Base-by-base conservation (phyloP, 2,797 vertebrate species). In the Acanthiza pusilla region DNA sequence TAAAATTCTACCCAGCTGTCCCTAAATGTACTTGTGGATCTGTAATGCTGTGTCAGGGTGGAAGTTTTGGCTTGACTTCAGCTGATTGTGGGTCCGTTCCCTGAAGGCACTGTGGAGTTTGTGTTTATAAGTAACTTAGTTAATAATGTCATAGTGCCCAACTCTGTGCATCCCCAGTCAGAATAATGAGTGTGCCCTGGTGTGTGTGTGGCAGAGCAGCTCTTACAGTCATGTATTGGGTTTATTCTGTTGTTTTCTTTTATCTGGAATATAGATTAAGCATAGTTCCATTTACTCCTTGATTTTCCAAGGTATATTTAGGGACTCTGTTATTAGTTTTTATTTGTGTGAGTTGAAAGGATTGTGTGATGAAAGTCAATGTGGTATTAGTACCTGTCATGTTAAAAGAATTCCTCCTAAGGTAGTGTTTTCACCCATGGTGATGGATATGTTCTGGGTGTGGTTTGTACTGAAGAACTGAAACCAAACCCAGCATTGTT, bases 371-470 rank as follows among this genome's bases (percentile, higher is more conserved):
- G n/a, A n/a, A n/a, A n/a, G n/a, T 77, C 22, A 45, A 1, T 68
- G 38, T 55, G 11, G 20, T 34, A 22, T 45, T 73, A 66, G 47
- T 26, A 57, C 12, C 19, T 53, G 43, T 40, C 10, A 29, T 4
- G 8, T 48, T 43, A 34, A 50, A 89, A 81, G 16, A 74, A 62
- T 54, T 87, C 32, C 5, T 89, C 12, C 16, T 50, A 22, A 58
- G 34, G 19, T 16, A 19, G 16, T 0, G 0, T 47, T 66, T 66
- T 43, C 32, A 42, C 29, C n/a, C 3, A 1, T 1, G 2, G 23
- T 47, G 27, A 18, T 50, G 5, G 8, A 16, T 58, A 3, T 0
- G 0, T 58, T 81, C 36, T 67, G 53, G 10, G 2, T 60, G 3
- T 67, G 14, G 23, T 42, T 87, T 58, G 15, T 81, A 23, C n/a